A percentile compares a stretch with the other conserved stretches of the same genome.
phyloP scores from a whole-genome alignment of 1,140 invertebrate genomes.

The Hyles euphorbiae region DNA sequence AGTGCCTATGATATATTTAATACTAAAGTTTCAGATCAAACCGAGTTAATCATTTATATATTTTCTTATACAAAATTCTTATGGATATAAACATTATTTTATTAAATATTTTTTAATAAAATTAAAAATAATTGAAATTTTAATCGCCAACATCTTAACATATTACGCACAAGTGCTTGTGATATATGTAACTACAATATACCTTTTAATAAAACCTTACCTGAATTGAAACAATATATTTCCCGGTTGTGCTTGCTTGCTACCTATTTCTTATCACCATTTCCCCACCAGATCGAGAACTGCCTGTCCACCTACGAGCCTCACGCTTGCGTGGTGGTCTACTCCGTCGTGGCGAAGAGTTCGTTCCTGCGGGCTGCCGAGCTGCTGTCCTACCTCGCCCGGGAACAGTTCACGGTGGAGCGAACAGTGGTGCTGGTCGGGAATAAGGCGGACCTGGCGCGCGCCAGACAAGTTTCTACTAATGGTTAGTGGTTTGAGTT shows the following conservation, averaged over 20 bases:
- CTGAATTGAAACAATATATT: too few relatives aligned
- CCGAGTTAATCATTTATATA: too few relatives aligned
- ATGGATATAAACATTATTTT: too few relatives aligned
- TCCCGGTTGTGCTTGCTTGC: not conserved
- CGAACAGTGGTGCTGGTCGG: constrained; percentile 93
- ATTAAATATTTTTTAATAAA: too few relatives aligned
- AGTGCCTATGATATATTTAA: too few relatives aligned
- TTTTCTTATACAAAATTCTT: too few relatives aligned
- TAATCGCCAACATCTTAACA: too few relatives aligned
- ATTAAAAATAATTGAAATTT: too few relatives aligned
- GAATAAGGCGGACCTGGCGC: constrained; percentile 94
- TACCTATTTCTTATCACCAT: not conserved
- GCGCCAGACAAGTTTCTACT: constrained; percentile 86
- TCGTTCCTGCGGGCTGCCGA: constrained; percentile 88
- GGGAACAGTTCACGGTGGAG: constrained; percentile 86
- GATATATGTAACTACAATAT: too few relatives aligned
- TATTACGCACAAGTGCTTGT: too few relatives aligned
- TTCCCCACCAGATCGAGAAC: constrained; percentile 82
- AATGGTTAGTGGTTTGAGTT: constrained; percentile 79
- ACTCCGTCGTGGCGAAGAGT: constrained; percentile 87
- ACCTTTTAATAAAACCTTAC: too few relatives aligned
- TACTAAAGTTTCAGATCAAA: too few relatives aligned
- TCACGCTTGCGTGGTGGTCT: constrained; percentile 92
- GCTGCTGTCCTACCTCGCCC: constrained; percentile 87
- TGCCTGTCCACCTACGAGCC: constrained; percentile 90